phyloP scores from a whole-genome alignment of 2,797 vertebrate species.

The Anguilla obscura region DNA sequence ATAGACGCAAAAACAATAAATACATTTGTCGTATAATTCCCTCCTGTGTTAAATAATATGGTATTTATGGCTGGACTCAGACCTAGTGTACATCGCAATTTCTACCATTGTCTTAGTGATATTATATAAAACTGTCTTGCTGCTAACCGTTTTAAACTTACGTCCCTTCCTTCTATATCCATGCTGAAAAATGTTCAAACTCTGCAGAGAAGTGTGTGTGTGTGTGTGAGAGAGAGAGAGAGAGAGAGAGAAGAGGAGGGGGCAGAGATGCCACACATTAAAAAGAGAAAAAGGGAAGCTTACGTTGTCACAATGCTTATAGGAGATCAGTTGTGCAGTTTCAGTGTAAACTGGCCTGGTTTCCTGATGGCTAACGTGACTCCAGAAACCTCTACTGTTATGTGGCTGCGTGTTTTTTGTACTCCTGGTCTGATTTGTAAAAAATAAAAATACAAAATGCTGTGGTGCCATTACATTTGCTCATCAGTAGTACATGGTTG shows the following conservation, averaged over 20 bases:
- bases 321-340: constrained; percentile 3
- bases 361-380: neutral
- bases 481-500: no score
- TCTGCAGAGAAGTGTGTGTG: constrained; percentile 30
- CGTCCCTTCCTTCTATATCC: constrained; percentile 14
- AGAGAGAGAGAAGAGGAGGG: constrained; percentile 1
- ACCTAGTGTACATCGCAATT: neutral
- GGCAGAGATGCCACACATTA: neutral
- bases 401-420: constrained; percentile 3
- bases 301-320: neutral
- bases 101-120: neutral
- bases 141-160: constrained; percentile 10
- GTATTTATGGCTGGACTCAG: neutral
- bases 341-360: neutral
- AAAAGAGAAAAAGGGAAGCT: neutral
- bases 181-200: constrained; percentile 7
- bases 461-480: neutral
- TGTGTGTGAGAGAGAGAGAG: constrained; percentile 22
- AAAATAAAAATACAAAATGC: neutral
- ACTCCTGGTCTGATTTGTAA: neutral
- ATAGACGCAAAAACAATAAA: neutral
- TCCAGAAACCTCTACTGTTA: neutral
- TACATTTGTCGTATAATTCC: constrained; percentile 23
- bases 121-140: neutral
- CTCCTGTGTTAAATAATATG: neutral